Evolutionary conservation across 1,140 invertebrate species (phyloP).

Genomic region (Orchestia grillus): DNA sequence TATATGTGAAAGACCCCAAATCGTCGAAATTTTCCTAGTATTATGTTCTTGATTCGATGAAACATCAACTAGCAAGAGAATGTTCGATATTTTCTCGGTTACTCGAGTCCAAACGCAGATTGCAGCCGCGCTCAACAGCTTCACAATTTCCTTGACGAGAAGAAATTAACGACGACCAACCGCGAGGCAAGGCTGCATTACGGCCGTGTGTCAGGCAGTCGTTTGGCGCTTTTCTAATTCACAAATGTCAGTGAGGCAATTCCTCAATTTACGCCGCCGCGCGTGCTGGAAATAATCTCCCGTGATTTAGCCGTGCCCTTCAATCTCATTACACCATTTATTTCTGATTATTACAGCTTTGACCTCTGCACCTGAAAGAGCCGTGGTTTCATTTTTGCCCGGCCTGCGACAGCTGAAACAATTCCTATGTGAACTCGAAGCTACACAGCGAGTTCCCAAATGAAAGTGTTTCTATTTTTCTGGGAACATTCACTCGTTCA

Average conservation of each 20-base stretch:
- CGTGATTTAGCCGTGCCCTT: background rate
- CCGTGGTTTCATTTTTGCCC: background rate
- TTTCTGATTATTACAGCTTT: background rate
- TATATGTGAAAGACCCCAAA: background rate
- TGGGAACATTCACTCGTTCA: background rate
- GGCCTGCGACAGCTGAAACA: background rate
- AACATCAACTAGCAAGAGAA: background rate
- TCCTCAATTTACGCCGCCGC: background rate
- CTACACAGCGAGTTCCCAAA: background rate
- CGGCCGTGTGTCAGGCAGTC: background rate
- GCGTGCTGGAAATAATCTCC: background rate
- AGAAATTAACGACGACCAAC: background rate
- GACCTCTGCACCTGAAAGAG: background rate
- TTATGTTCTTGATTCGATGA: background rate
- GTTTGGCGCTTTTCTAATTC: background rate
- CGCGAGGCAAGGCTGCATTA: no score
- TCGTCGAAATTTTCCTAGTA: background rate
- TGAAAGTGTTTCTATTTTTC: background rate
- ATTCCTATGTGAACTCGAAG: background rate
- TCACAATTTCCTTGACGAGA: background rate
- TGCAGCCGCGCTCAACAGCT: background rate
- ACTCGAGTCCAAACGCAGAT: background rate
- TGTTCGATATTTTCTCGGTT: background rate
- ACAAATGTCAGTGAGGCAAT: background rate
- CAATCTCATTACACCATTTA: background rate